These are phyloP conservation scores for Sarcophaga peregrina DNA, from an alignment of 1,140 invertebrate species.

Conservation along the genomic window DNA sequence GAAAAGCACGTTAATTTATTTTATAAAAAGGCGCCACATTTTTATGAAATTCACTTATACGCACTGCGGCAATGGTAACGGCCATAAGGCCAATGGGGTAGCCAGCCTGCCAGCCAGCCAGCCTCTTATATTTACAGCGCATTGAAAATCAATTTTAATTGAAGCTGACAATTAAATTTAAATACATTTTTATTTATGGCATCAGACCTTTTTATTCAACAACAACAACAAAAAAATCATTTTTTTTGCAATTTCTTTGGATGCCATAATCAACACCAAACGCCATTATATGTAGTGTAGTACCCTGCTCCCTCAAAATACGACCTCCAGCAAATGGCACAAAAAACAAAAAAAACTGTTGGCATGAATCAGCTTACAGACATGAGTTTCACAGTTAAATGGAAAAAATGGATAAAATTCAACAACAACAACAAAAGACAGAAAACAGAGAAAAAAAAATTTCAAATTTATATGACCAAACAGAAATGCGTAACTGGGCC, in stretches of 20 bases:
- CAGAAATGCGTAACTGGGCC: too few species aligned
- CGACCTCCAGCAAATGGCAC: neutral
- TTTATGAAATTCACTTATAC: conserved; percentile 17
- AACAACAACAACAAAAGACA: too few species aligned
- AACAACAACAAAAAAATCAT: too few species aligned
- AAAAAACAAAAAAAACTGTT: too few species aligned
- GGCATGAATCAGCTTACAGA: too few species aligned
- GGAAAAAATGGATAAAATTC: too few species aligned
- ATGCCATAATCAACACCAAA: neutral
- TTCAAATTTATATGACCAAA: too few species aligned
- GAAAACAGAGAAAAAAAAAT: too few species aligned
- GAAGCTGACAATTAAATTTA: conserved; percentile 65
- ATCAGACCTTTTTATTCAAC: conserved; percentile 19
- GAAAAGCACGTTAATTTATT: conserved; percentile 30
- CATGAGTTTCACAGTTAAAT: too few species aligned
- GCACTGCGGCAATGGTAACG: neutral
- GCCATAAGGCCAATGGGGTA: too few species aligned
- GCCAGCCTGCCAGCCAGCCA: neutral
- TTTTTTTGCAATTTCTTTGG: too few species aligned
- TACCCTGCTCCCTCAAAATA: neutral
- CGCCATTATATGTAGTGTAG: neutral
- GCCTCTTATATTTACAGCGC: conserved; percentile 39
- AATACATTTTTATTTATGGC: conserved; percentile 40
- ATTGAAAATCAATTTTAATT: conserved; percentile 64
- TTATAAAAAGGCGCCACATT: conserved; percentile 52